These are phyloP conservation scores for Drosophila ananassae DNA, from an alignment of 1,140 invertebrate genomes.

Conservation along the genomic window DNA sequence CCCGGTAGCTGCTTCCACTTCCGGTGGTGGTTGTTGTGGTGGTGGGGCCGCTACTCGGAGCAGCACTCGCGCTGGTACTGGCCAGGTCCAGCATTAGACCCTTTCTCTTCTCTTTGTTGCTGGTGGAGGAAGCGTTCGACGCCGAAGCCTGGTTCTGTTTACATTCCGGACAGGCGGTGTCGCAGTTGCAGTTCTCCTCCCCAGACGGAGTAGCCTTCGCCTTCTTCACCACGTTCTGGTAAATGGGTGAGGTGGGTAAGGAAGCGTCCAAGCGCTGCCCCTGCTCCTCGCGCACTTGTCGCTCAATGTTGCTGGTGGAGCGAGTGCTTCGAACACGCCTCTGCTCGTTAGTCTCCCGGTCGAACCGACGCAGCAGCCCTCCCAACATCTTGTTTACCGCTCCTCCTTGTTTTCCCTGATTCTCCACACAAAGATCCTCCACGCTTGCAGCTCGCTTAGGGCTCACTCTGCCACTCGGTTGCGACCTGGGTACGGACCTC, in stretches of 20 bases:
- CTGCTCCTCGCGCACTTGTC: slow-evolving; percentile 54
- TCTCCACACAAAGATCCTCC: slow-evolving; percentile 86
- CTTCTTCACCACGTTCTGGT: slow-evolving; percentile 68
- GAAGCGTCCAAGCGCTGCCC: slow-evolving; percentile 23
- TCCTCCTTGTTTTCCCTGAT: slow-evolving; percentile 84
- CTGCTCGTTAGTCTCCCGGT: slow-evolving; percentile 83
- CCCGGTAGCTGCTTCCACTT: slow-evolving; percentile 52
- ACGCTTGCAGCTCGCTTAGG: slow-evolving; percentile 89
- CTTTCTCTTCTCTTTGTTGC: slow-evolving; percentile 84
- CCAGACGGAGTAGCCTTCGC: background rate
- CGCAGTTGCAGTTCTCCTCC: slow-evolving; percentile 69
- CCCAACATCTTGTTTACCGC: slow-evolving; percentile 88
- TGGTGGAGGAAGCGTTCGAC: slow-evolving; percentile 12
- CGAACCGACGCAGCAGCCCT: slow-evolving; percentile 88
- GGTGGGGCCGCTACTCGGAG: slow-evolving; percentile 37
- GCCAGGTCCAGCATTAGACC: slow-evolving; percentile 89
- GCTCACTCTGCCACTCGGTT: slow-evolving; percentile 82
- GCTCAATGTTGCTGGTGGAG: slow-evolving; percentile 80
- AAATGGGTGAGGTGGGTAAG: slow-evolving; percentile 63
- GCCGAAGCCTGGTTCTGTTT: slow-evolving; percentile 44
- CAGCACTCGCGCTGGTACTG: slow-evolving; percentile 15
- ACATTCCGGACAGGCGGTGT: slow-evolving; percentile 61
- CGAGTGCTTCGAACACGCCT: slow-evolving; percentile 67
- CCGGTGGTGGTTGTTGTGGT: slow-evolving; percentile 31
- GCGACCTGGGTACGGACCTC: slow-evolving; percentile 86